Evolutionary conservation across 2,113 vertebrate species (phyloP), one percentile per base, ranked within the genome.

Genomic region (Brevimyrus niger): DNA sequence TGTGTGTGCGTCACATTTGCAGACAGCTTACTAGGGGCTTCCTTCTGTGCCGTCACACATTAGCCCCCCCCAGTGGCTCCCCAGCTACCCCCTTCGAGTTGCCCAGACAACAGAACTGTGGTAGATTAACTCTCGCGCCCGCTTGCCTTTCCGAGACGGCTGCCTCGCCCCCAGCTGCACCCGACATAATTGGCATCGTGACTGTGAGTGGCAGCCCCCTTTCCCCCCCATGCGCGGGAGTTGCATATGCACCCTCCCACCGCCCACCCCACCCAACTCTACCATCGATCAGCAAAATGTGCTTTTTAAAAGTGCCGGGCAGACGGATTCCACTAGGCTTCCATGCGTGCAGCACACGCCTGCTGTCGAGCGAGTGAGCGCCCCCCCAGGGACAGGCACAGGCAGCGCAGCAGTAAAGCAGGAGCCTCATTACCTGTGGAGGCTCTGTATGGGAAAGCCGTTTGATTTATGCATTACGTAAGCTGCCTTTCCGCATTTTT

Each of bases 151-250:
- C 89, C 53, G 19, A 55, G 53, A 21, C 1, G 19, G 53, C 53
- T 55, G 19, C 53, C 53, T 55, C 19, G 19, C 90, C 88, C 93
- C 90, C 92, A 92, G 92, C 93, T 92, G 91, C 87, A 93, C 92
- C 93, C 92, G 91, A 91, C 94, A 94, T 94, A 94, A 94, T 94
- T 93, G 94, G 92, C 92, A 91, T 90, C 90, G 91, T 94, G 93
- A 95, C 92, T 92, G 93, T 93, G 93, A 94, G 94, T 91, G 90
- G 92, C 94, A 92, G 94, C 94, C 94, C 94, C 92, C 94, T 95
- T 3, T 3, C 3, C 61, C n/a, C n/a, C n/a, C n/a, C 8, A 9
- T 9, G 23, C 2, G 23, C 7, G 58, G 2, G 58, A 10, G 23
- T 27, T 10, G n/a, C n/a, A 69, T 11, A 69, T 0, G 3, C n/a